Evolutionary conservation across 2,888 invertebrate genomes (phyloP), one percentile per base, ranked within the genome.

Genomic region (Panorpa germanica): DNA sequence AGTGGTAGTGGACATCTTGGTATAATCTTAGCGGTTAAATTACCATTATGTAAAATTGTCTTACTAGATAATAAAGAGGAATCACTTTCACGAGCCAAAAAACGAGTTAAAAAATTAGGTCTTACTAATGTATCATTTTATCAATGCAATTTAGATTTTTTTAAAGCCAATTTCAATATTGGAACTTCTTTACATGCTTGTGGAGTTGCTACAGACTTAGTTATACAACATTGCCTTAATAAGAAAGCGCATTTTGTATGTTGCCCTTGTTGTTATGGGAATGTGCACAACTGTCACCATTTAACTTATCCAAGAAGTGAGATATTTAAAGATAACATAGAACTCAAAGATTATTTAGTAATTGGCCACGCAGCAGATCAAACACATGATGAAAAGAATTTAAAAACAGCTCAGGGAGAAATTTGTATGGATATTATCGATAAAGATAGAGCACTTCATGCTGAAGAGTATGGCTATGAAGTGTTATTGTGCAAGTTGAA

Each of bases 191-290:
- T 95, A 18, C 93, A 93, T 55, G 93, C 91, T 3, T 95, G 93
- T 55, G 93, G 93, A 1, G 77, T 85, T 8, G 91, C 91, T 2
- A 90, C 86, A 2, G 95, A 95, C 54, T 64, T 93, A 35, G 90
- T 93, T 2, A 59, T 93, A 28, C 70, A 78, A 41, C 76, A 77
- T 45, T 93, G 93, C 49, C 62, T 81, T 9, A 56, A 64, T 26
- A 67, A 63, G 9, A 61, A 62, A 33, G 90, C 91, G 0, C 66
- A 74, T 38, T 90, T 93, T 58, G 76, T 90, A 2, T 64, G 83
- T 30, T 88, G 86, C 45, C 93, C 93, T 0, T 95, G 95, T 49
- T 93, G 93, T 48, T 93, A 93, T 54, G 93, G 93, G 2, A 74
- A 76, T 3, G 63, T 93, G 9, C 76, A 77, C 50, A 64, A 73